Conservation (phyloP, 2,797 vertebrate genomes). For the Odontamblyopus rebecca region DNA sequence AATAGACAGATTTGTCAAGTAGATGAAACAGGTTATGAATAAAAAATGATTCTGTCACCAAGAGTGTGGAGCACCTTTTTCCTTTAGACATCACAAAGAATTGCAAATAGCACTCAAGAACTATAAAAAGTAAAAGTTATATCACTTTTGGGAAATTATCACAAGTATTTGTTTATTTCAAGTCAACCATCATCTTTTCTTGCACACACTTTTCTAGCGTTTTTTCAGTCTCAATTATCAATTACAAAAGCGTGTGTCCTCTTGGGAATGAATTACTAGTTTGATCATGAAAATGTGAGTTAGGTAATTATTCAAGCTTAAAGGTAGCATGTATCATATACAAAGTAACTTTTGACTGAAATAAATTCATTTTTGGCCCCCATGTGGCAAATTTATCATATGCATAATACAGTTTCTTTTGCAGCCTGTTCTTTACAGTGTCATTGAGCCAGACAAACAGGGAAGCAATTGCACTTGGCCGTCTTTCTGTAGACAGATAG, state of each 20-base stretch:
- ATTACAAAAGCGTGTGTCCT: not conserved
- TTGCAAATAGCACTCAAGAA: slow-evolving; percentile 13
- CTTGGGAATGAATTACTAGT: not conserved
- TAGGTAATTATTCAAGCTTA: not conserved
- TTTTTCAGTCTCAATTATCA: not conserved
- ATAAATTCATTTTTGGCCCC: slow-evolving; percentile 10
- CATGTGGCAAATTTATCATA: not conserved
- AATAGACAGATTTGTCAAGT: slow-evolving; percentile 21
- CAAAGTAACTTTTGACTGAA: not conserved
- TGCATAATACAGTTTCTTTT: slow-evolving; percentile 23
- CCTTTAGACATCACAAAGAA: slow-evolving; percentile 20
- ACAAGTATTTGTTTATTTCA: not conserved
- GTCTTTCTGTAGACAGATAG: slow-evolving; percentile 52
- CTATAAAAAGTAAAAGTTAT: not conserved
- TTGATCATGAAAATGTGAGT: not conserved
- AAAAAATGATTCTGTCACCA: slow-evolving; percentile 10
- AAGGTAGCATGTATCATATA: not conserved
- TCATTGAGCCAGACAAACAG: slow-evolving; percentile 46
- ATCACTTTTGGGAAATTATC: too few species aligned
- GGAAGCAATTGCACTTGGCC: slow-evolving; percentile 55
- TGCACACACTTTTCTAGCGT: not conserved
- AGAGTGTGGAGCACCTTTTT: slow-evolving; percentile 7
- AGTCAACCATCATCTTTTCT: not conserved
- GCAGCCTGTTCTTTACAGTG: slow-evolving; percentile 16
- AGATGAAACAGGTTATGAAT: slow-evolving; percentile 30